These are phyloP conservation scores for Prenolepis imparis DNA, from an alignment of 2,888 invertebrate genomes.

Conservation along the genomic window DNA sequence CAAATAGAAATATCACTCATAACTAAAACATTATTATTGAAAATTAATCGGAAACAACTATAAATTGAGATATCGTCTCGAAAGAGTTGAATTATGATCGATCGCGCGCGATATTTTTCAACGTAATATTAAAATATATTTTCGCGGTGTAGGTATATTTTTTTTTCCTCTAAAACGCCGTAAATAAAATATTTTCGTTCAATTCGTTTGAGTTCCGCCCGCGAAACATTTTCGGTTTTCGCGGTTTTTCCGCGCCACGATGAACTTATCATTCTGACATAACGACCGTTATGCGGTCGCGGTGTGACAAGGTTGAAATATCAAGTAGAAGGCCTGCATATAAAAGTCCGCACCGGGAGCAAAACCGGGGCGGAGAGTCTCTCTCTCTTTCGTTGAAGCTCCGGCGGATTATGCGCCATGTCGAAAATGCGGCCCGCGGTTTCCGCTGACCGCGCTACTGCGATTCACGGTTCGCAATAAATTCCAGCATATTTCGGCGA, in stretches of 20 bases:
- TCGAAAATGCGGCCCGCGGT: constrained; percentile 40
- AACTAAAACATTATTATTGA: neutral
- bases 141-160: neutral
- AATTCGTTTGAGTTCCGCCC: neutral
- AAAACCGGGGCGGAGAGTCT: neutral
- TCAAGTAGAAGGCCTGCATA: constrained; percentile 20
- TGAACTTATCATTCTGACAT: constrained; percentile 20
- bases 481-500: constrained; percentile 34
- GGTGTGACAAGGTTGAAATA: constrained; percentile 43
- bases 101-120: neutral
- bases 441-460: constrained; percentile 4
- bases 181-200: constrained; percentile 10
- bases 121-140: neutral
- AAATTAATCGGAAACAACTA: neutral
- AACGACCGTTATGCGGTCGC: constrained; percentile 18
- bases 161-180: neutral
- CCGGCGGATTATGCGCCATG: neutral
- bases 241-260: constrained; percentile 3
- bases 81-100: neutral
- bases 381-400: too few species aligned
- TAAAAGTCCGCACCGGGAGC: constrained; percentile 15
- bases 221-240: neutral
- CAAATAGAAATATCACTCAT: too few species aligned
- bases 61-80: neutral
- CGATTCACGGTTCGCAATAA: constrained; percentile 37